Evolutionary conservation across 2,797 vertebrate species (phyloP).

Genomic region (Syngnathus rostellatus): DNA sequence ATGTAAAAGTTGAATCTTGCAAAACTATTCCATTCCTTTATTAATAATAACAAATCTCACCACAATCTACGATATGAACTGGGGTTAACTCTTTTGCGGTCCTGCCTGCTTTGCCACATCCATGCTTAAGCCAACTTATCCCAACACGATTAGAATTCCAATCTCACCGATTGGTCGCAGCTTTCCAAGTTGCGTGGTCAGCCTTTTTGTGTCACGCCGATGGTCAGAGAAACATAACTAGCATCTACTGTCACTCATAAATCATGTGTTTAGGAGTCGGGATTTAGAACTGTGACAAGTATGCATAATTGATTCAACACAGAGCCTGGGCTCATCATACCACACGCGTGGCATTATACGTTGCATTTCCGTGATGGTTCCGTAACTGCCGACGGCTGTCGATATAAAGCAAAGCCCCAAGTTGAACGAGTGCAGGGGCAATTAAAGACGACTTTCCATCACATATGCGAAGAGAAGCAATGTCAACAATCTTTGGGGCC

Average conservation of each 20-base stretch:
- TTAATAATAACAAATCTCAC: neutral
- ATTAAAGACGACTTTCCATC: neutral
- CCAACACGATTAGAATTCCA: constrained; percentile 2
- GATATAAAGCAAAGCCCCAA: neutral
- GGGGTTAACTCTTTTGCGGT: neutral
- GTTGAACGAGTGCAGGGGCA: neutral
- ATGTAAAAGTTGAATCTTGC: neutral
- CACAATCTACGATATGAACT: neutral
- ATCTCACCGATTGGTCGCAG: constrained; percentile 13
- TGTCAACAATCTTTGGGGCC: constrained; percentile 8
- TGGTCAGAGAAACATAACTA: constrained; percentile 5
- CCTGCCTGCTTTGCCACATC: neutral
- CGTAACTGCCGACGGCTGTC: neutral
- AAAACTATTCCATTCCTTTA: neutral
- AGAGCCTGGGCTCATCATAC: neutral
- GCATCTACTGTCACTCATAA: constrained; percentile 10
- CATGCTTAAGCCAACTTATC: neutral
- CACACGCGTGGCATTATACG: neutral
- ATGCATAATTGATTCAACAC: constrained; percentile 5
- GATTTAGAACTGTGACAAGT: neutral
- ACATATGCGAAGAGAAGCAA: neutral
- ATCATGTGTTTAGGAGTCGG: constrained; percentile 11
- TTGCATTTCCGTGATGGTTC: neutral
- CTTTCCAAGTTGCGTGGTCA: constrained; percentile 25
- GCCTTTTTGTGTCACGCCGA: constrained; percentile 20